Evolutionary conservation across 2,797 vertebrate genomes (phyloP).

Genomic region (Philypnodon macrostomus): DNA sequence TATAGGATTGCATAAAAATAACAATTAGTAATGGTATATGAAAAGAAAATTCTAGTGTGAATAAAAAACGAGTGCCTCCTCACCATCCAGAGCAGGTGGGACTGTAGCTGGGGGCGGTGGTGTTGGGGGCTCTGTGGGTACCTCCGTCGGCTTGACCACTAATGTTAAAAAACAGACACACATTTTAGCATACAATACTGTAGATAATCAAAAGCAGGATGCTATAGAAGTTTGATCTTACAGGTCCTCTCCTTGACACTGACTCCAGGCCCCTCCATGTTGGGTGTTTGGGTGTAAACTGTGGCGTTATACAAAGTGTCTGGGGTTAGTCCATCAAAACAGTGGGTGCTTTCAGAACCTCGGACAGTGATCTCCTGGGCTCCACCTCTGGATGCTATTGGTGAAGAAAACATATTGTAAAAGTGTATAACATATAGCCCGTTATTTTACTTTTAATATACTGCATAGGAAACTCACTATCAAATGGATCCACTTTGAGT

Average conservation of each 20-base stretch:
- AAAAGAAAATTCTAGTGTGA: neutral
- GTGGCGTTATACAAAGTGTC: slow-evolving; percentile 86
- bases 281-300: slow-evolving; percentile 92
- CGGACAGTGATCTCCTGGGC: slow-evolving; percentile 92
- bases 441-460: no score
- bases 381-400: slow-evolving; percentile 70
- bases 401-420: neutral
- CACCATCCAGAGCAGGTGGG: slow-evolving; percentile 92
- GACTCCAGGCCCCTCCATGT: slow-evolving; percentile 91
- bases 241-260: slow-evolving; percentile 83
- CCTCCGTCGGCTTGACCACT: slow-evolving; percentile 92
- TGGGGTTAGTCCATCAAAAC: slow-evolving; percentile 88
- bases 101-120: slow-evolving; percentile 89
- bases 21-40: neutral
- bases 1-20: slow-evolving; percentile 43
- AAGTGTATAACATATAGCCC: neutral
- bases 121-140: slow-evolving; percentile 87
- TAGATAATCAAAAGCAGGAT: neutral
- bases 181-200: neutral
- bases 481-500: slow-evolving; percentile 87
- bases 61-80: slow-evolving; percentile 39
- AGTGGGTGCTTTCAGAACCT: slow-evolving; percentile 86
- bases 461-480: slow-evolving; percentile 75
- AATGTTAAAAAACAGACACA: slow-evolving; percentile 33
- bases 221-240: slow-evolving; percentile 54